Conservation (phyloP, 1,140 invertebrate species). For the Proales similis region DNA sequence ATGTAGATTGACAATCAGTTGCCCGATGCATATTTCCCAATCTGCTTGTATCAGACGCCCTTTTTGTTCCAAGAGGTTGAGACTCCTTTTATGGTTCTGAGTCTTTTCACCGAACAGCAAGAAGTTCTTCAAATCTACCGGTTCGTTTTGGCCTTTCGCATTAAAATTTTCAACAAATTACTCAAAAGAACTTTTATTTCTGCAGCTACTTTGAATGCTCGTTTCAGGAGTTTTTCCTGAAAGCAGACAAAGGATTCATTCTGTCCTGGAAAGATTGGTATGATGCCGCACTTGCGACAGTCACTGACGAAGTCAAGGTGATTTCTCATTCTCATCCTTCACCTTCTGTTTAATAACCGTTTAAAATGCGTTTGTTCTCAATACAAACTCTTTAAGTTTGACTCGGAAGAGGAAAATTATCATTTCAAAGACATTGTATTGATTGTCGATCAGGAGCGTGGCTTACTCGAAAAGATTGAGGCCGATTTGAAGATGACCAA, state of each 20-base stretch:
- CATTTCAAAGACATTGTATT: slow-evolving; percentile 5
- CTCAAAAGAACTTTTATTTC: slow-evolving; percentile 38
- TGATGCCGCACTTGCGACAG: slow-evolving; percentile 41
- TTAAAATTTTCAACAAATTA: too few species aligned
- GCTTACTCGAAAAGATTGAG: slow-evolving; percentile 6
- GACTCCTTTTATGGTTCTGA: slow-evolving; percentile 63
- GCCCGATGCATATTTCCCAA: slow-evolving; percentile 66
- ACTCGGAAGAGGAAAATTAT: slow-evolving; percentile 57
- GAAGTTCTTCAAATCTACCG: slow-evolving; percentile 56
- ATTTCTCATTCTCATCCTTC: too few species aligned
- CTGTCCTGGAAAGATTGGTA: slow-evolving; percentile 60
- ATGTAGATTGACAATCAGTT: slow-evolving; percentile 71
- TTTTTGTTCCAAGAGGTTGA: slow-evolving; percentile 51
- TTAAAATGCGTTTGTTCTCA: slow-evolving; percentile 37
- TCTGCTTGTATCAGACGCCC: slow-evolving; percentile 63
- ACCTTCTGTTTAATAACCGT: too few species aligned
- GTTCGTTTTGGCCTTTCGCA: not conserved
- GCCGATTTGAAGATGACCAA: slow-evolving; percentile 8
- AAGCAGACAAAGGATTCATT: slow-evolving; percentile 67
- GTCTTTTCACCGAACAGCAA: slow-evolving; percentile 52
- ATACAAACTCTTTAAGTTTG: slow-evolving; percentile 53
- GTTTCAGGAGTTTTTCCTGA: slow-evolving; percentile 65
- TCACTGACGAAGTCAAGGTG: not conserved
- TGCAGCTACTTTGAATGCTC: slow-evolving; percentile 63
- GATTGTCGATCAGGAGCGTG: slow-evolving; percentile 16